A percentile compares a stretch with the other conserved stretches of the same genome.
Evolutionary conservation across 2,888 invertebrate species (phyloP).

Genomic region (Leucophenga maculata): DNA sequence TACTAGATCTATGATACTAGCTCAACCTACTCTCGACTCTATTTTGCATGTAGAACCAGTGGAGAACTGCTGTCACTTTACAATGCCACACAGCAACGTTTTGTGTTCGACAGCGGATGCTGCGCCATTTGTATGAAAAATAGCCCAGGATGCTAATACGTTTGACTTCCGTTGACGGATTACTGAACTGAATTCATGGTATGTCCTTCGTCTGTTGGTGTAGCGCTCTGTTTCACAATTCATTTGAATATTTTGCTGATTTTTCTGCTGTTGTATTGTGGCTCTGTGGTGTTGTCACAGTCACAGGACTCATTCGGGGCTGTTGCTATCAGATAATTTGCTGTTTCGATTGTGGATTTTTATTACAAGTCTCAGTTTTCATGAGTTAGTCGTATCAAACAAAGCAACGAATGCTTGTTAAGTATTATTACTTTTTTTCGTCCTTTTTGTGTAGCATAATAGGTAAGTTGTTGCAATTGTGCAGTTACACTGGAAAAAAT

Average conservation of each 20-base stretch:
- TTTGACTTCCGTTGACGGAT: slow-evolving; percentile 71
- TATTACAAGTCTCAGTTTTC: slow-evolving; percentile 2
- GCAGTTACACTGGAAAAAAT: neutral
- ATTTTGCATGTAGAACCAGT: too few relatives aligned
- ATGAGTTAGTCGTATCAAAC: slow-evolving; percentile 36
- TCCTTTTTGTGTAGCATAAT: neutral
- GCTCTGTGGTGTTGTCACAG: neutral
- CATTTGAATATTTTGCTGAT: slow-evolving; percentile 60
- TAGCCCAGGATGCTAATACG: slow-evolving; percentile 70
- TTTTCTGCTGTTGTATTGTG: slow-evolving; percentile 16
- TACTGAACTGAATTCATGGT: slow-evolving; percentile 57
- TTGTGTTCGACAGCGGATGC: slow-evolving; percentile 38
- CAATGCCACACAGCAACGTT: neutral
- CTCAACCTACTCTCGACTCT: neutral
- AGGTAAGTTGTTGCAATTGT: neutral
- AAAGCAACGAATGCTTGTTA: slow-evolving; percentile 35
- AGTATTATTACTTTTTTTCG: neutral
- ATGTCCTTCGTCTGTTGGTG: slow-evolving; percentile 42
- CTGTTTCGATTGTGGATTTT: slow-evolving; percentile 37
- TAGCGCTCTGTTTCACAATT: slow-evolving; percentile 59
- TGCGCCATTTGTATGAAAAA: slow-evolving; percentile 69
- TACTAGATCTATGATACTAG: neutral
- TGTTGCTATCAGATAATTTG: slow-evolving; percentile 64
- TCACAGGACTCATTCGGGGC: neutral
- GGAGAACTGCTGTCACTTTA: neutral